Evolutionary conservation across 2,797 vertebrate species (phyloP), one percentile per base, ranked within the genome.

Genomic region (Syngnathus rostellatus): DNA sequence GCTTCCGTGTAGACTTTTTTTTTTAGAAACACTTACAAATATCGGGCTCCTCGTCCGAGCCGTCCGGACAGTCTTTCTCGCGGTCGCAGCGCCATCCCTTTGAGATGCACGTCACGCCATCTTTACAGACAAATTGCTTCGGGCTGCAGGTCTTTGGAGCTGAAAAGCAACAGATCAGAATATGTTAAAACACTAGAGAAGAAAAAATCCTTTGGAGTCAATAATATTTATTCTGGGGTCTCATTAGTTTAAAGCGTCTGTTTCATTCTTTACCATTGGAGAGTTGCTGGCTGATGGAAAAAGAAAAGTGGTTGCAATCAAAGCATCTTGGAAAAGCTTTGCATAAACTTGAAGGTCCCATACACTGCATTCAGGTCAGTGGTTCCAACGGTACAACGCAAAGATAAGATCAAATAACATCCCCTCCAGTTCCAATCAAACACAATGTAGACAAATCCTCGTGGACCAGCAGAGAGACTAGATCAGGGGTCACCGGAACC

Each of bases 51-150:
- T 99, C 97, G 0, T 99, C 97, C 0, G 96, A 98, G 73, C 96
- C 96, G 5, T 99, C 97, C 0, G 96, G 96, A 79, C 97, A 99
- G 87, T 99, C 97, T 81, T 95, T 95, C 85, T 99, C 97, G 3
- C 95, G 94, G 11, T 99, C 97, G 50, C 97, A 99, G 69, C 96
- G 90, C 97, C 97, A 99, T 75, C 97, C 97, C 82, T 98, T 98
- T 2, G 96, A 98, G 85, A 99, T 97, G 82, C 97, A 99, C 12
- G 96, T 98, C 74, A 96, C 92, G 81, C 96, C 93, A 73, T 99
- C 97, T 84, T 93, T 95, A 83, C 97, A 99, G 69, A 94, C 95
- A 90, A 98, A 98, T 87, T 99, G 96, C 89, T 95, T 98, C 3
- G 96, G 93, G 88, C 93, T 99, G 91, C 97, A 99, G 9, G 95